Evolutionary conservation across 2,113 vertebrate species (phyloP).

Genomic region (Neofelis nebulosa): DNA sequence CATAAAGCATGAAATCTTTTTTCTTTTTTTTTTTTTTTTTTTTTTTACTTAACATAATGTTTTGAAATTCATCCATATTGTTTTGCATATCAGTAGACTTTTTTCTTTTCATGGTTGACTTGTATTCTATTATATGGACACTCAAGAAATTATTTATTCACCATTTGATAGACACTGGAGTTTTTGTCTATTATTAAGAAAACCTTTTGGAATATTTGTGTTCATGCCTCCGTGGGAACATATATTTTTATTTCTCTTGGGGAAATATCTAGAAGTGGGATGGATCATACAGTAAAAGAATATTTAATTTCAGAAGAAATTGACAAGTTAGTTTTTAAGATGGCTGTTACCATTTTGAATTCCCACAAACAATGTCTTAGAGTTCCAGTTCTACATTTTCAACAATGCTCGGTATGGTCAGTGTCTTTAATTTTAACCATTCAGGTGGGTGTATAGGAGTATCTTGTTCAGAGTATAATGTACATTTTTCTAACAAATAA

Average conservation of each 20-base stretch:
- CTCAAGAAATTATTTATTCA: background rate
- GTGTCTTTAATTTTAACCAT: background rate
- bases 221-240: background rate
- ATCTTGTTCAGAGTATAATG: background rate
- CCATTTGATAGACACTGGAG: background rate
- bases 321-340: background rate
- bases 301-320: slow-evolving; percentile 27
- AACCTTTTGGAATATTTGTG: background rate
- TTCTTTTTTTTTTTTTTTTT: background rate
- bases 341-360: background rate
- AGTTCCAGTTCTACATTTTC: background rate
- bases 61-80: background rate
- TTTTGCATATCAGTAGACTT: background rate
- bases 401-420: background rate
- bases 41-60: background rate
- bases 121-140: background rate
- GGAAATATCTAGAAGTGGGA: background rate
- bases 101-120: background rate
- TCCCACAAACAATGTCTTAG: background rate
- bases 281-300: background rate
- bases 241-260: background rate
- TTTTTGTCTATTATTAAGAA: background rate
- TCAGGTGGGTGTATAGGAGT: background rate
- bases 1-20: background rate
- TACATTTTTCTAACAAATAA: background rate